A percentile compares a stretch with the other conserved stretches of the same genome.
Evolutionary conservation across 2,888 invertebrate genomes (phyloP).

Genomic region (Rotaria socialis): DNA sequence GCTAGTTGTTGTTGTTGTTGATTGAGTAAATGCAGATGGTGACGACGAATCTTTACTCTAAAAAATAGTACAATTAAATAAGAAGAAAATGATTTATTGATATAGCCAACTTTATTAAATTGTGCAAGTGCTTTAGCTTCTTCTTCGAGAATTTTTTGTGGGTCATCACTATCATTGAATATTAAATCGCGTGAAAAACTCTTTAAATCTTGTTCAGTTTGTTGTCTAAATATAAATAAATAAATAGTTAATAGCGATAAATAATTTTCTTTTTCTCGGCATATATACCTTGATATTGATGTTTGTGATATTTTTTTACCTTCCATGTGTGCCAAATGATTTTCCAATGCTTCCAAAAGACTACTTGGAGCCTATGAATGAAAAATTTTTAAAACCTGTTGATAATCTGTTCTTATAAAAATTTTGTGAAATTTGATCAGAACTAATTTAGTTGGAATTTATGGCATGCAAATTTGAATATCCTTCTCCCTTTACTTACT

Average conservation of each 20-base stretch:
- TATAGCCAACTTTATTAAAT: conserved; percentile 23
- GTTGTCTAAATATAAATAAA: neutral
- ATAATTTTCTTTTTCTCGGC: too few relatives aligned
- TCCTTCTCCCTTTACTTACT: conserved; percentile 33
- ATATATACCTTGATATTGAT: conserved; percentile 14
- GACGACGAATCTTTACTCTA: neutral
- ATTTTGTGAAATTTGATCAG: too few relatives aligned
- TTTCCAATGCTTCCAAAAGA: conserved; percentile 88
- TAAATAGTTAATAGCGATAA: neutral
- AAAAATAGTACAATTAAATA: neutral
- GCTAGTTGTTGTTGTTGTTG: neutral
- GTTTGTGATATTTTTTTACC: conserved; percentile 37
- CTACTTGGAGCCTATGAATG: conserved; percentile 77
- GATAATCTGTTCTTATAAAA: too few relatives aligned
- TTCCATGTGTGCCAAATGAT: conserved; percentile 68
- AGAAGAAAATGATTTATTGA: too few relatives aligned
- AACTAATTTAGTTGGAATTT: conserved; percentile 39
- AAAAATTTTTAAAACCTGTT: conserved; percentile 15
- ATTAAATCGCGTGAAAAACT: conserved; percentile 35
- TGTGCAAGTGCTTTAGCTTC: conserved; percentile 44
- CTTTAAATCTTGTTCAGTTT: neutral
- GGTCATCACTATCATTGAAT: conserved; percentile 39
- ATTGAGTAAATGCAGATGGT: neutral
- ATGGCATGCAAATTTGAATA: conserved; percentile 47
- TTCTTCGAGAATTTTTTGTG: conserved; percentile 45